Evolutionary conservation across 2,113 vertebrate genomes (phyloP), one percentile per base, ranked within the genome.

Genomic region (Syngnathus scovelli): DNA sequence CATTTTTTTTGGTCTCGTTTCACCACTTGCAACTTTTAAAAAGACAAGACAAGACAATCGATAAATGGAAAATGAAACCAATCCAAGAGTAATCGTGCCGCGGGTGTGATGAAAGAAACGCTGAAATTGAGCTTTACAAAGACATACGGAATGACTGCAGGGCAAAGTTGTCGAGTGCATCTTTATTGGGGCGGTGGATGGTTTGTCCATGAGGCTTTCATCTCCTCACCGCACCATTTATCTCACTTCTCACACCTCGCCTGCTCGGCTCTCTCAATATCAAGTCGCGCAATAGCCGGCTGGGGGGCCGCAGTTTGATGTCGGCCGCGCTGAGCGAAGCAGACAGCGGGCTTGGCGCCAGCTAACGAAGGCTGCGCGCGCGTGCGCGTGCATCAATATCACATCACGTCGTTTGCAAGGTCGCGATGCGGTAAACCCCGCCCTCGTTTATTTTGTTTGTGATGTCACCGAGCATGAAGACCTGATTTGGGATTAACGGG

Each of bases 241-340:
- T 86, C 78, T 87, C 83, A 79, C 77, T 84, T 72, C 71, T 75
- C 74, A 75, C 71, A 78, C 78, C 77, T 79, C 78, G 69, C 76
- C 78, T 71, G 72, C 71, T 80, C 71, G 74, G 75, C 71, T 61
- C 71, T 66, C 56, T 18, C 64, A 82, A 77, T 87, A 81, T 77
- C 70, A 70, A 83, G 68, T 75, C 69, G 61, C 75, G 67, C 70
- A 76, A 71, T 52, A 69, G 75, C 82, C 27, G 62, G 43, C 64
- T 23, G 68, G 52, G 48, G 84, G 71, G 67, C 56, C 33, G 46
- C 66, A 1, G 77, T 76, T 74, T 84, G 82, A 85, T 81, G 77
- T 77, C 69, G 68, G 60, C n/a, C 41, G 72, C 55, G 69, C 49
- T 82, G 84, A 85, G 66, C 67, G 71, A 70, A 83, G 72, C 69